Conservation (phyloP, 2,888 invertebrate genomes). For the Geophilus truncorum region DNA sequence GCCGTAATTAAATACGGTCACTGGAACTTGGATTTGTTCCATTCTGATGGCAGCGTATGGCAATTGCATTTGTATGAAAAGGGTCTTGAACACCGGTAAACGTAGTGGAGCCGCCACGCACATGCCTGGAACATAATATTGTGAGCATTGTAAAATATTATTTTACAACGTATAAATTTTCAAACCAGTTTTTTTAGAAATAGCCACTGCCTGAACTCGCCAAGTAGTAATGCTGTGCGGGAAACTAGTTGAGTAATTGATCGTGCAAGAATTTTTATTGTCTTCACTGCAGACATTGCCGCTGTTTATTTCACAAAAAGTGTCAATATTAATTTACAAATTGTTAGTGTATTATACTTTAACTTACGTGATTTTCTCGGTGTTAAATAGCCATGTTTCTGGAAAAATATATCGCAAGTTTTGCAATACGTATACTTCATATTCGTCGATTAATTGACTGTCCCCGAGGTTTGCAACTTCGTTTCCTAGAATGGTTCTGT, state of each 20-base stretch:
- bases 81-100: too few relatives aligned
- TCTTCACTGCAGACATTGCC: background rate
- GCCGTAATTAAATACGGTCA: too few relatives aligned
- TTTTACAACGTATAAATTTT: background rate
- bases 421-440: too few relatives aligned
- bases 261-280: background rate
- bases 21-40: too few relatives aligned
- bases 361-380: background rate
- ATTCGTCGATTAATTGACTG: too few relatives aligned
- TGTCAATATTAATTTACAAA: too few relatives aligned
- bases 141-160: background rate
- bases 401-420: background rate
- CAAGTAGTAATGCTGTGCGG: constrained; percentile 28
- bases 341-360: too few relatives aligned
- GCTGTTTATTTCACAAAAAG: too few relatives aligned
- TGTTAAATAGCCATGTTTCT: constrained; percentile 27
- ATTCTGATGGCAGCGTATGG: too few relatives aligned
- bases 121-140: background rate
- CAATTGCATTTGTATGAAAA: too few relatives aligned
- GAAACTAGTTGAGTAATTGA: background rate
- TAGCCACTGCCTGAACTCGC: background rate
- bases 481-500: background rate
- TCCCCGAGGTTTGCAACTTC: too few relatives aligned
- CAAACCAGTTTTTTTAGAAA: background rate
- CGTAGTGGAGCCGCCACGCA: constrained; percentile 5